Evolutionary conservation across 2,797 vertebrate genomes (phyloP).

Genomic region (Sebastolobus altivelis): DNA sequence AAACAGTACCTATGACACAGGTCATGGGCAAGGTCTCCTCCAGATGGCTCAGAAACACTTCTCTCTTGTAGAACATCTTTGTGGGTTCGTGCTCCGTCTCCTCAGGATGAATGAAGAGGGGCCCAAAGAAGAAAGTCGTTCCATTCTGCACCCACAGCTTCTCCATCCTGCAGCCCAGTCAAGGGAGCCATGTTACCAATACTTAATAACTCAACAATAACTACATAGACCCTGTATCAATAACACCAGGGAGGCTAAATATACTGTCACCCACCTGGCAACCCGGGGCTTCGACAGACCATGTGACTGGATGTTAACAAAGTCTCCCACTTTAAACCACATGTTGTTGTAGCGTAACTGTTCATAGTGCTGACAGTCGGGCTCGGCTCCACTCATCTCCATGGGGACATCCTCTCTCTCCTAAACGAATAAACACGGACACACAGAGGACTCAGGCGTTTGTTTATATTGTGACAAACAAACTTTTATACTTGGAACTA

Average conservation of each 20-base stretch:
- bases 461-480: conserved; percentile 41
- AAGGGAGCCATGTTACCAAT: neutral
- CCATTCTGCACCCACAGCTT: conserved; percentile 97
- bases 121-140: conserved; percentile 94
- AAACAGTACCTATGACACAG: conserved; percentile 90
- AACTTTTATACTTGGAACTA: conserved; percentile 21
- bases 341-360: conserved; percentile 93
- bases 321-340: conserved; percentile 97
- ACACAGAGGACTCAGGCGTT: conserved; percentile 29
- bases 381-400: conserved; percentile 93
- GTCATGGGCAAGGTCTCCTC: conserved; percentile 96
- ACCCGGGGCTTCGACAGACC: conserved; percentile 92
- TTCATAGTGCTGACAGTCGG: conserved; percentile 93
- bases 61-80: conserved; percentile 99
- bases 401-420: conserved; percentile 94
- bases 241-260: neutral
- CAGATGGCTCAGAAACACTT: conserved; percentile 96
- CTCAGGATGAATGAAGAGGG: conserved; percentile 98
- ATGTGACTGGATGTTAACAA: conserved; percentile 95
- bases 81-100: conserved; percentile 98
- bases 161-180: conserved; percentile 88
- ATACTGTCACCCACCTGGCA: conserved; percentile 87
- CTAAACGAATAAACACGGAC: conserved; percentile 71
- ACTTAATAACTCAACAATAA: neutral
- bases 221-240: neutral